These are phyloP conservation scores for Laterallus jamaicensis DNA, from an alignment of 2,113 vertebrate genomes.

Conservation along the genomic window DNA sequence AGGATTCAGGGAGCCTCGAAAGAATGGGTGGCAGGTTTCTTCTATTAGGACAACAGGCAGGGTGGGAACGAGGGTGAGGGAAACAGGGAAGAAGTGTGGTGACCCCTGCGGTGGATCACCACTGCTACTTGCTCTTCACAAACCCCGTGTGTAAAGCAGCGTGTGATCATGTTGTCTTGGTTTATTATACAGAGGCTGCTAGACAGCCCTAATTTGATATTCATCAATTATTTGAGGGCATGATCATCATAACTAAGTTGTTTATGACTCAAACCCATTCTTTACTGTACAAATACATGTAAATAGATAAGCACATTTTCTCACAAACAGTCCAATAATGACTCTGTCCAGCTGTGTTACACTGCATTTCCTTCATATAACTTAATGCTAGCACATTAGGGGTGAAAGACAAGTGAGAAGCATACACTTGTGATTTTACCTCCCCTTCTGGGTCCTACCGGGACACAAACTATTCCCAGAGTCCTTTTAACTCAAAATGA, in stretches of 20 bases:
- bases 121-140: neutral
- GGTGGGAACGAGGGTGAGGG: neutral
- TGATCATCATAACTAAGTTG: neutral
- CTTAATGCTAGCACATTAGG: neutral
- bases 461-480: neutral
- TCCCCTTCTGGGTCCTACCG: neutral
- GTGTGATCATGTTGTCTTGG: rapidly evolving
- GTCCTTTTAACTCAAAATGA: neutral
- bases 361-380: neutral
- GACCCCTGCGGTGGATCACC: neutral
- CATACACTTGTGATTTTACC: neutral
- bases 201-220: neutral
- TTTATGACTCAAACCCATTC: neutral
- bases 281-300: neutral
- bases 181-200: neutral
- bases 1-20: neutral
- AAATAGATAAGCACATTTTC: neutral
- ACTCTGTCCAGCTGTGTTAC: neutral
- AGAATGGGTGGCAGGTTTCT: neutral
- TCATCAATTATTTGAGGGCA: neutral
- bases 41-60: neutral
- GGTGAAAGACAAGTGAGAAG: neutral
- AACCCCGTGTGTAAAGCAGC: rapidly evolving
- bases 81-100: neutral
- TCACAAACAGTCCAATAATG: rapidly evolving